phyloP scores from a whole-genome alignment of 2,888 invertebrate species.

The Poecilobothrus nobilitatus region DNA sequence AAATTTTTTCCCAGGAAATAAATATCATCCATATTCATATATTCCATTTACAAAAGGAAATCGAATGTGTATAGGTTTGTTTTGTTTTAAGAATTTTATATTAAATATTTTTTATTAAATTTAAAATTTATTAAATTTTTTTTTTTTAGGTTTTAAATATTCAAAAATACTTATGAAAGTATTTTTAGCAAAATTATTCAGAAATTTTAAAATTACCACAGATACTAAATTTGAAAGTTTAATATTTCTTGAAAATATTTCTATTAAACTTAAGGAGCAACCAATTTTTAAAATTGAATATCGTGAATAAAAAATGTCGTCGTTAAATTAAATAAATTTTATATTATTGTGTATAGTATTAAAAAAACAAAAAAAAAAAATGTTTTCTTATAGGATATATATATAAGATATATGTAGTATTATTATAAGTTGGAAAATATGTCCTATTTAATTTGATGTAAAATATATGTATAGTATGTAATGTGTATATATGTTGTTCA shows the following conservation, averaged over 20 bases:
- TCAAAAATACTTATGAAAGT: slow-evolving; percentile 36
- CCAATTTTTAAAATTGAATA: neutral
- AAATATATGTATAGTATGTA: too few relatives aligned
- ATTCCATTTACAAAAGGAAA: slow-evolving; percentile 41
- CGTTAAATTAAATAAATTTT: too few relatives aligned
- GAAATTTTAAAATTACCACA: slow-evolving; percentile 32
- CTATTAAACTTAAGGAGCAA: neutral
- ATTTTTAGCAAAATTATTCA: slow-evolving; percentile 36
- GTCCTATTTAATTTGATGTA: too few relatives aligned
- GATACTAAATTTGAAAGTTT: slow-evolving; percentile 30
- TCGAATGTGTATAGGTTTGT: slow-evolving; percentile 37
- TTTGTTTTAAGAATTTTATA: too few relatives aligned
- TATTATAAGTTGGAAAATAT: too few relatives aligned
- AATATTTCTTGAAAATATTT: neutral
- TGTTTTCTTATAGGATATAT: too few relatives aligned
- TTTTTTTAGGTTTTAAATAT: slow-evolving; percentile 34
- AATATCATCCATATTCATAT: slow-evolving; percentile 38
- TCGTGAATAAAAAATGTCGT: neutral
- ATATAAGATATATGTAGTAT: too few relatives aligned
- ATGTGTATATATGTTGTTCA: too few relatives aligned
- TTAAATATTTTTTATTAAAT: too few relatives aligned
- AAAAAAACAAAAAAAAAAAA: too few relatives aligned
- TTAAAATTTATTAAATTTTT: too few relatives aligned
- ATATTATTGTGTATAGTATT: too few relatives aligned
- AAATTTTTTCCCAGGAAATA: slow-evolving; percentile 36